These are phyloP conservation scores for Glyptemys insculpta DNA, from an alignment of 2,797 vertebrate species.

Conservation along the genomic window DNA sequence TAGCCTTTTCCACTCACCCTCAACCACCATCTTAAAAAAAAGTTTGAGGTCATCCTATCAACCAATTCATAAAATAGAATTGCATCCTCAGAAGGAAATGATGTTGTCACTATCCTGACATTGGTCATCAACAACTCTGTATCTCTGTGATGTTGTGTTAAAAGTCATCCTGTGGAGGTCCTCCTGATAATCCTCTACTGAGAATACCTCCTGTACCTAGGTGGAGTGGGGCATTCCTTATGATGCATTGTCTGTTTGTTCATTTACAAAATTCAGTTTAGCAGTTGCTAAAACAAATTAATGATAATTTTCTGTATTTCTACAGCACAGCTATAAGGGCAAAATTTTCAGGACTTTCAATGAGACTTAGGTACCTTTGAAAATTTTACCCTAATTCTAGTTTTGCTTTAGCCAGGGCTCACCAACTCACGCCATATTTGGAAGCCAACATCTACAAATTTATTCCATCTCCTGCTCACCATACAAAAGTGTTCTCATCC, in stretches of 20 bases:
- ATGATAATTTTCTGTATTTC: rapidly evolving
- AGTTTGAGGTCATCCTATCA: not conserved
- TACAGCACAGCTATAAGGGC: not conserved
- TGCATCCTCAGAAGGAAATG: not conserved
- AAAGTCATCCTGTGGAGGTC: not conserved
- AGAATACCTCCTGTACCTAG: not conserved
- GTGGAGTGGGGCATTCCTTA: not conserved
- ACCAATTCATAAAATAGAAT: not conserved
- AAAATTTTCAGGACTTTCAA: not conserved
- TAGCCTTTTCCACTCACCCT: not conserved
- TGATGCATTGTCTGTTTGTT: not conserved
- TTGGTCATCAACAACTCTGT: not conserved
- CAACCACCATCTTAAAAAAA: not conserved
- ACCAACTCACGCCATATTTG: not conserved
- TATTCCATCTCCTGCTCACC: not conserved
- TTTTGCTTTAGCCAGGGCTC: not conserved
- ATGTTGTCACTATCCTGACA: not conserved
- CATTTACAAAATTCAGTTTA: not conserved
- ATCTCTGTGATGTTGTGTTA: not conserved
- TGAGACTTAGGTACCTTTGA: not conserved
- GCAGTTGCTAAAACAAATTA: not conserved
- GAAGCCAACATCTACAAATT: not conserved
- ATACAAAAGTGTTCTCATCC: not conserved
- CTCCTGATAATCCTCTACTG: not conserved
- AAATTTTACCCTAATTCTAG: not conserved